These are phyloP conservation scores for Parus major DNA, from an alignment of 2,113 vertebrate species.

Conservation along the genomic window DNA sequence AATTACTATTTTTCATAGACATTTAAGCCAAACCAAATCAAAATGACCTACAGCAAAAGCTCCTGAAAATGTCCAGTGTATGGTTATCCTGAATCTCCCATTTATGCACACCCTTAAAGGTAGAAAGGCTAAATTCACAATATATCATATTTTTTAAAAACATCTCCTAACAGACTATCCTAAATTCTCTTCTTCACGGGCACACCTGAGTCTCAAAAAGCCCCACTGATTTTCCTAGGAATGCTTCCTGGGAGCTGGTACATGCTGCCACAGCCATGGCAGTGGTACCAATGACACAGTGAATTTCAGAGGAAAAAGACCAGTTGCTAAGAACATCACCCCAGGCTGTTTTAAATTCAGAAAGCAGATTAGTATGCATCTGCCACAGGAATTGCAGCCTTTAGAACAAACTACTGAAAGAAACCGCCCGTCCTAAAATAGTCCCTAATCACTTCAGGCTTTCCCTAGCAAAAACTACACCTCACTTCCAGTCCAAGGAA, in stretches of 20 bases:
- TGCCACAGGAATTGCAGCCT: neutral
- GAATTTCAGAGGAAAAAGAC: neutral
- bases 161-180: neutral
- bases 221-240: neutral
- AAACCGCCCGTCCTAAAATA: neutral
- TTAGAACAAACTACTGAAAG: neutral
- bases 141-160: neutral
- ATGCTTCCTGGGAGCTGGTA: neutral
- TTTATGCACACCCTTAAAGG: neutral
- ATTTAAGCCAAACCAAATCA: neutral
- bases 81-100: neutral
- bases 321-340: accelerated
- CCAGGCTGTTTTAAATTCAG: neutral
- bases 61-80: neutral
- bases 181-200: neutral
- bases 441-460: too few relatives aligned
- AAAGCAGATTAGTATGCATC: neutral
- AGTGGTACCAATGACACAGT: neutral
- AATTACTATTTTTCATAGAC: neutral
- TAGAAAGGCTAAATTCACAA: neutral
- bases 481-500: neutral
- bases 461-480: neutral
- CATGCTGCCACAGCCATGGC: neutral
- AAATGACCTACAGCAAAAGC: neutral
- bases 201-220: neutral